Base-by-base conservation (phyloP, 2,888 invertebrate species). In the Agrochola circellaris region DNA sequence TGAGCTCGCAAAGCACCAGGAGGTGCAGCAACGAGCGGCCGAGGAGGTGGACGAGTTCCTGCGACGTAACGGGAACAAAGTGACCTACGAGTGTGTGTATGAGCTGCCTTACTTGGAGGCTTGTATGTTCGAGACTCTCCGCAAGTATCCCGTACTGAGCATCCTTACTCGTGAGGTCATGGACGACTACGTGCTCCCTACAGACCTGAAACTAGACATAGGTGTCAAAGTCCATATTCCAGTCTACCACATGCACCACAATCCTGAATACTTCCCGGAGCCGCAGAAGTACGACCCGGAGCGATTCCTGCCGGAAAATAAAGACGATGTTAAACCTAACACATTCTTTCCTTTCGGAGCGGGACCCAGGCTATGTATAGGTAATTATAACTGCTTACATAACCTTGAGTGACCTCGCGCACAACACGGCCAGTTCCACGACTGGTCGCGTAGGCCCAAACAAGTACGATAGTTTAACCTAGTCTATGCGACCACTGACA, bases 51-150 rank as follows among this genome's bases (percentile, higher is more conserved):
- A 94, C 45, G 84, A 85, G 3, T 93, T 91, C 64, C 79, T 94
- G 23, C 61, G 68, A n/a, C 88, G 87, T 23, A 85, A 91, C 58
- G 79, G 86, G 1, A 89, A 90, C 66, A 87, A 86, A 54, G 26
- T 92, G 2, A 68, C 75, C 1, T 91, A 93, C 71, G 94, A 94
- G 0, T 93, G 93, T 75, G 75, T 94, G 0, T 83, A 86, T 1
- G 93, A 94, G 23, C 65, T 94, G 61, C 91, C 93, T 0, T 95
- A 90, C 69, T 75, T 93, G 0, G 91, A 93, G 8, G 93, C 93
- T 2, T 94, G 94, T 77, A 64, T 93, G 2, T 84, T 92, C 5
- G 95, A 95, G 81, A 79, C 93, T 0, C 79, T 95, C 1, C 92
- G 95, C 0, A 56, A n/a, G 26, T 93, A 95, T 56, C 95, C 95